Evolutionary conservation across 1,140 invertebrate species (phyloP), one percentile per base, ranked within the genome.

Genomic region (Ctenoplectra terminalis): DNA sequence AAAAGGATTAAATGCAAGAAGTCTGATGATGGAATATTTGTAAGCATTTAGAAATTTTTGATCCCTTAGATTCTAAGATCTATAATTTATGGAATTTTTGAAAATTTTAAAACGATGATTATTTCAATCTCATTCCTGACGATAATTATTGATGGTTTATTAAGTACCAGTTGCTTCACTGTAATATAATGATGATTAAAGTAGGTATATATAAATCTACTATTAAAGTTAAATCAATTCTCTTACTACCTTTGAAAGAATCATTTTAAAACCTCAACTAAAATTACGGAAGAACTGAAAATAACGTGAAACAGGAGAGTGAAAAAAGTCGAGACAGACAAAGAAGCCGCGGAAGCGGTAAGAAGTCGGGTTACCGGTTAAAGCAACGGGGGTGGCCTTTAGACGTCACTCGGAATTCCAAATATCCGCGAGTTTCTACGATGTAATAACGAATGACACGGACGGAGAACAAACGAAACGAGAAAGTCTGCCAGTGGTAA

Each of bases 361-460:
- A 82, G 85, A 78, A 73, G 81, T 60, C 56, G 63, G 73, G 83
- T 76, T 85, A 85, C 73, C 83, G 83, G 78, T 86, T 86, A 78
- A 86, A 87, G 64, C 75, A 79, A 79, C 85, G 81, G 5, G 71
- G 71, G 84, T 48, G 71, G 84, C 87, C 83, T 90, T 88, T 87
- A 90, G 82, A 83, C 90, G 91, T 92, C 91, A 92, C 88, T 90
- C 85, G 91, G 91, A 92, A 93, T 93, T 92, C 90, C 90, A 92
- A 93, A 92, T 93, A 93, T 92, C 91, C 90, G 90, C 89, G 88
- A 92, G 90, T 90, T 92, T 87, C 91, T 91, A 90, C 90, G 91
- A 92, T 90, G 91, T 93, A 93, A 93, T 93, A 92, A 93, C 92
- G 92, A 93, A 92, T 91, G 92, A 92, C 91, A 92, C 88, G 85